Evolutionary conservation across 2,888 invertebrate species (phyloP).

Genomic region (Brenthis hecate): DNA sequence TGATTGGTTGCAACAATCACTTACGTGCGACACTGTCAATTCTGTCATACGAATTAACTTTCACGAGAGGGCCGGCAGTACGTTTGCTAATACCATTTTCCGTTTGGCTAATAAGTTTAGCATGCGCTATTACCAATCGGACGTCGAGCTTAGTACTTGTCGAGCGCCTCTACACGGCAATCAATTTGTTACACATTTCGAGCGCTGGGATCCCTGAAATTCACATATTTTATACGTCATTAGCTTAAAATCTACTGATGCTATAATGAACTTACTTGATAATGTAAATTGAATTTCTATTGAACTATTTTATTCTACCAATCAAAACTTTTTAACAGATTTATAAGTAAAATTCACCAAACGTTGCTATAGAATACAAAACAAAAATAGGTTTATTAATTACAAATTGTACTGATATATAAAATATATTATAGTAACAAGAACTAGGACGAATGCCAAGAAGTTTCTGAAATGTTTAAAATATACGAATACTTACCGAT

Average conservation of each 20-base stretch:
- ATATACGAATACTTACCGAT: constrained; percentile 7
- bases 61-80: constrained; percentile 63
- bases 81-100: constrained; percentile 79
- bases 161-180: constrained; percentile 69
- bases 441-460: constrained; percentile 21
- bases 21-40: constrained; percentile 71
- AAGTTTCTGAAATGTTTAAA: constrained; percentile 8
- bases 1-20: constrained; percentile 80
- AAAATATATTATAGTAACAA: constrained; percentile 4
- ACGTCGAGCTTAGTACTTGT: constrained; percentile 66
- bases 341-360: not conserved
- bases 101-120: constrained; percentile 81
- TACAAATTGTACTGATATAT: constrained; percentile 1
- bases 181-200: constrained; percentile 78
- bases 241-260: not conserved
- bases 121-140: constrained; percentile 81
- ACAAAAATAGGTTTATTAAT: not conserved
- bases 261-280: not conserved
- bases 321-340: not conserved
- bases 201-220: constrained; percentile 76
- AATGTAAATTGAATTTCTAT: not conserved
- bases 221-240: constrained; percentile 43
- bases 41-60: constrained; percentile 74
- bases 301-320: not conserved
- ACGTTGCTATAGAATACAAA: not conserved